phyloP scores from a whole-genome alignment of 2,113 vertebrate genomes.

The Passer domesticus region DNA sequence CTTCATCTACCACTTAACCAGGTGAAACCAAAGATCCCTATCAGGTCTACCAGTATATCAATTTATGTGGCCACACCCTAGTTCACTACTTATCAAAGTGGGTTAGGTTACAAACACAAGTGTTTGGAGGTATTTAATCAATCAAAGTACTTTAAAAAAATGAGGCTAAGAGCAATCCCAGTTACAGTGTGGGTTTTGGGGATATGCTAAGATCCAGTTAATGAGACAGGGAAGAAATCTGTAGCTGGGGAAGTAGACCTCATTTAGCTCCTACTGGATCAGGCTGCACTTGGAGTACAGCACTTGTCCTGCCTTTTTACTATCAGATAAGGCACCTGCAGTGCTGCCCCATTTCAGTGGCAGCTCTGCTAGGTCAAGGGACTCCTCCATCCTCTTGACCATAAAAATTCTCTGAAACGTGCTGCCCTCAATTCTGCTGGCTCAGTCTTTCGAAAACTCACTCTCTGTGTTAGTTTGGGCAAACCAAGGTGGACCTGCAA shows the following conservation, averaged over 20 bases:
- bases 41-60: neutral
- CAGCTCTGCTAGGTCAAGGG: neutral
- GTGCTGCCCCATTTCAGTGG: neutral
- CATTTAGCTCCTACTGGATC: neutral
- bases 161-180: neutral
- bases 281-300: neutral
- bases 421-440: neutral
- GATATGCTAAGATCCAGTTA: neutral
- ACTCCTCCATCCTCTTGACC: accelerated
- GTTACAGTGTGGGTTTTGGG: neutral
- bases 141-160: neutral
- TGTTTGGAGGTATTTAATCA: neutral
- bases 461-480: neutral
- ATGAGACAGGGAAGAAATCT: neutral
- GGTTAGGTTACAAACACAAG: neutral
- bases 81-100: neutral
- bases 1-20: neutral
- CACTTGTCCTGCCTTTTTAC: neutral
- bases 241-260: neutral
- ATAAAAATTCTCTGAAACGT: neutral
- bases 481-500: neutral
- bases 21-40: neutral
- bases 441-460: neutral
- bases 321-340: neutral
- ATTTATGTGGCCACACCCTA: neutral